Evolutionary conservation across 2,797 vertebrate species (phyloP).

Genomic region (Artibeus lituratus): DNA sequence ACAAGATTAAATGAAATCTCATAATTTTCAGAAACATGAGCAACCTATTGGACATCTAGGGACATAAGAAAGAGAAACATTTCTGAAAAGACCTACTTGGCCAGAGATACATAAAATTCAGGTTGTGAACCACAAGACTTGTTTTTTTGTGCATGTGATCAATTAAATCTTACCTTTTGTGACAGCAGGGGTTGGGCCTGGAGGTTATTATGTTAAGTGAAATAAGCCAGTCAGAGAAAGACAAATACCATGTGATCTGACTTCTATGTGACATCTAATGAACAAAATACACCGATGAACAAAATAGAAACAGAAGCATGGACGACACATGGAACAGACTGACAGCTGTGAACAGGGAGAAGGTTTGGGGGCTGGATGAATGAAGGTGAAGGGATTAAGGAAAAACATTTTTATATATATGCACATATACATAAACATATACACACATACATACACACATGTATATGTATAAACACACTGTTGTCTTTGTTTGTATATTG

Average conservation of each 20-base stretch:
- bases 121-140: neutral
- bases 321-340: neutral
- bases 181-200: neutral
- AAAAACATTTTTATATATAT: neutral
- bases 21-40: neutral
- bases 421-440: neutral
- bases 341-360: neutral
- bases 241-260: neutral
- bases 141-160: neutral
- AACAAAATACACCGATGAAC: neutral
- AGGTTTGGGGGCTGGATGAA: neutral
- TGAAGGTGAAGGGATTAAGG: neutral
- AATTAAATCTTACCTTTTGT: neutral
- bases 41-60: neutral
- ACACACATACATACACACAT: neutral
- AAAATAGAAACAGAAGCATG: neutral
- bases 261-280: neutral
- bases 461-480: too few relatives aligned
- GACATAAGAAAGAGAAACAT: slow-evolving; percentile 16
- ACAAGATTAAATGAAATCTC: slow-evolving; percentile 27
- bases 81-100: slow-evolving; percentile 32
- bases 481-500: too few relatives aligned
- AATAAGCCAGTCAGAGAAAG: neutral
- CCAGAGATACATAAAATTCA: neutral
- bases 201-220: neutral